Evolutionary conservation across 2,888 invertebrate species (phyloP), one percentile per base, ranked within the genome.

Genomic region (Acrocyrtus sp.): DNA sequence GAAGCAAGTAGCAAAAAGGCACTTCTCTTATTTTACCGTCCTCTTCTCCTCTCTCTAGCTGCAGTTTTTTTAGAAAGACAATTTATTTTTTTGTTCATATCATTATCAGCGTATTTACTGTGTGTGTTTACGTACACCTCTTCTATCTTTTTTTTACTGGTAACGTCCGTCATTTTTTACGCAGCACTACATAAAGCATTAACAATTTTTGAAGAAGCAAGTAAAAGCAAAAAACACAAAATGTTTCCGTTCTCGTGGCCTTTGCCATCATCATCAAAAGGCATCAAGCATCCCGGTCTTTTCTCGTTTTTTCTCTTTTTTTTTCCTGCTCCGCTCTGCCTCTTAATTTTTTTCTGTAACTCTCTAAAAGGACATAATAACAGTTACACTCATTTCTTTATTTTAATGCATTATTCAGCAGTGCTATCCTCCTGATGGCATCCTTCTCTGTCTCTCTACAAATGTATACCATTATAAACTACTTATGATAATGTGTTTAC

Each of bases 221-320:
- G 45, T 26, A 57, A 43, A 57, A 68, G 60, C 58, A 68, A 68
- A 68, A 68, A 68, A 68, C 68, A 53, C 60, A 68, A 68, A 68
- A 68, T 68, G 68, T 43, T 68, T 68, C 68, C 68, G 68, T 68
- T 68, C 68, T 68, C 68, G 50, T 60, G 68, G 53, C 68, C 68
- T 68, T 68, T 68, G 68, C 68, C 67, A 67, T 50, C 48, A 27
- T n/a, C n/a, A 8, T n/a, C n/a, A n/a, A n/a, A n/a, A n/a, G n/a
- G n/a, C n/a, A n/a, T n/a, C n/a, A n/a, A n/a, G 22, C 62, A 48
- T 48, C 29, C 26, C 22, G 50, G 41, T 58, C 39, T 54, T 45
- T 53, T 48, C 39, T 26, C n/a, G n/a, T n/a, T n/a, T n/a, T 34
- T 34, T 34, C 34, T 29, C 54, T 5, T 50, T 10, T 47, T 66